These are phyloP conservation scores for Abramis brama DNA, from an alignment of 2,113 vertebrate genomes.

Conservation along the genomic window DNA sequence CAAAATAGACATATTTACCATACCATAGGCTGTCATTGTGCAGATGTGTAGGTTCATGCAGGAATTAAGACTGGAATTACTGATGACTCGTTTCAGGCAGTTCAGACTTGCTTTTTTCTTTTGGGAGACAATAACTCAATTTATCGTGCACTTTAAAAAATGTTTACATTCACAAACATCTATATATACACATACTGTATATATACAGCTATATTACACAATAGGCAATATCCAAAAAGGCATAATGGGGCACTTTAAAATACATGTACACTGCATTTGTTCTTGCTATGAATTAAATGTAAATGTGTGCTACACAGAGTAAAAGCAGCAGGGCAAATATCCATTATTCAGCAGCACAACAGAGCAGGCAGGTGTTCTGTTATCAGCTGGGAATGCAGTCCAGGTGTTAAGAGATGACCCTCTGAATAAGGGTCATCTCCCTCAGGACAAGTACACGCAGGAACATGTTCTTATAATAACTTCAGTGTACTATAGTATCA, in stretches of 20 bases:
- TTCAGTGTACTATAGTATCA: background rate
- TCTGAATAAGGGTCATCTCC: background rate
- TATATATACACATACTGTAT: too few relatives aligned
- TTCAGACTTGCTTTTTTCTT: too few relatives aligned
- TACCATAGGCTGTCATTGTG: too few relatives aligned
- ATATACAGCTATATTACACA: too few relatives aligned
- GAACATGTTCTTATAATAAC: background rate
- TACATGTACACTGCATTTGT: background rate
- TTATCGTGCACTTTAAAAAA: too few relatives aligned
- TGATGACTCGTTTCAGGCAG: too few relatives aligned
- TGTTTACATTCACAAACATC: too few relatives aligned
- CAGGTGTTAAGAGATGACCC: background rate
- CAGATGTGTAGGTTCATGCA: too few relatives aligned
- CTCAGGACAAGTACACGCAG: constrained; percentile 2
- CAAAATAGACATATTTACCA: too few relatives aligned
- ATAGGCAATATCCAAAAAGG: too few relatives aligned
- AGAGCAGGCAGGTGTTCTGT: background rate
- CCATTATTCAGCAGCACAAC: background rate
- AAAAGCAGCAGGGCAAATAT: background rate
- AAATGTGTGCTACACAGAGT: background rate
- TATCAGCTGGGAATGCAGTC: constrained; percentile 26
- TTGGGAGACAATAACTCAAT: too few relatives aligned
- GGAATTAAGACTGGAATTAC: too few relatives aligned
- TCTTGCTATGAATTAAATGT: background rate
- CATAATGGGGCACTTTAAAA: background rate